These are phyloP conservation scores for Cichladusa arquata DNA, from an alignment of 2,113 vertebrate genomes.

Conservation along the genomic window DNA sequence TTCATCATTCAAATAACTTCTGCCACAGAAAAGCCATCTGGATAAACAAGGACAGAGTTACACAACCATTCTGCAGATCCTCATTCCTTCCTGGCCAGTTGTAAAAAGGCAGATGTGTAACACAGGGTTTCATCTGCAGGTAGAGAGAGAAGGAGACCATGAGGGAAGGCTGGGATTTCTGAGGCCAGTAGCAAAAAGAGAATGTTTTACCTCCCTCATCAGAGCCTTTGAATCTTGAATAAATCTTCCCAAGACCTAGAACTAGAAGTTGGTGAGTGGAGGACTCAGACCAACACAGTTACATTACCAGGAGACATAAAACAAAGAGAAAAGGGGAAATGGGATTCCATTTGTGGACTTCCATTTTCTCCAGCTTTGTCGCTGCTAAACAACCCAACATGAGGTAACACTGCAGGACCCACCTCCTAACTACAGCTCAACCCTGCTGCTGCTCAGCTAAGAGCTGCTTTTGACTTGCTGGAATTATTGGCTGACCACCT, in stretches of 20 bases:
- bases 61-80: neutral
- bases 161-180: neutral
- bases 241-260: neutral
- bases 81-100: conserved; percentile 4
- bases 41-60: conserved; percentile 61
- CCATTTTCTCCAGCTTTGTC: neutral
- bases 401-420: neutral
- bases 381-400: neutral
- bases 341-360: neutral
- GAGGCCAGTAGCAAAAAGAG: neutral
- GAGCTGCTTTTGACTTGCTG: neutral
- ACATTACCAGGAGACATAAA: neutral
- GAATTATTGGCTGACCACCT: neutral
- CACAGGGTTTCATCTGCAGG: neutral
- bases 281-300: neutral
- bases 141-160: neutral
- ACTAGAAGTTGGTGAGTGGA: neutral
- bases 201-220: neutral
- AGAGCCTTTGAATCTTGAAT: neutral
- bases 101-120: conserved; percentile 36
- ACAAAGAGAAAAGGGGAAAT: neutral
- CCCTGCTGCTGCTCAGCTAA: neutral
- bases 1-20: conserved; percentile 61
- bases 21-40: conserved; percentile 62
- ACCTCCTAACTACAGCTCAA: neutral